phyloP scores from a whole-genome alignment of 1,140 invertebrate species.

The Medauroidea extradentata region DNA sequence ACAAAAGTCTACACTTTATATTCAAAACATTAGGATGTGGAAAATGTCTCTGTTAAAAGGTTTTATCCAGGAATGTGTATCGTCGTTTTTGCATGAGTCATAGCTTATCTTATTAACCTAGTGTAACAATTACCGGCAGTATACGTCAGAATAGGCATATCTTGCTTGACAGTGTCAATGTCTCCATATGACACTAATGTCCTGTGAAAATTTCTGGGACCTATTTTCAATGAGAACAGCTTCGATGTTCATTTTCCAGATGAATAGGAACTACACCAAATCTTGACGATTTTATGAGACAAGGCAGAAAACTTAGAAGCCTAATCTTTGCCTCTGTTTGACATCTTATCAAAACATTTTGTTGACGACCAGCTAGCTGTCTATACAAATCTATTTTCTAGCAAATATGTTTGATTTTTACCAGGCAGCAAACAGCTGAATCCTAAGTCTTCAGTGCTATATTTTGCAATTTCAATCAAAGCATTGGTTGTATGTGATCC shows the following conservation, averaged over 20 bases:
- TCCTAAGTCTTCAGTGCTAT: background rate
- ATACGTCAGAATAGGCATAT: background rate
- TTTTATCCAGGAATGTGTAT: background rate
- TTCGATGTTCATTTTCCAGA: background rate
- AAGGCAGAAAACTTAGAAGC: background rate
- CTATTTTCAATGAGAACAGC: background rate
- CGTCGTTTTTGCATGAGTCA: background rate
- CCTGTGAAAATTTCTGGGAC: no score
- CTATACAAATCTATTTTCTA: constrained; percentile 2
- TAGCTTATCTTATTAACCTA: background rate
- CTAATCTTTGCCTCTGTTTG: background rate
- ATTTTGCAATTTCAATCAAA: background rate
- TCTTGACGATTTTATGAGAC: background rate
- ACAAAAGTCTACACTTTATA: background rate
- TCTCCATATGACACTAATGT: background rate
- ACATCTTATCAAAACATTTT: background rate
- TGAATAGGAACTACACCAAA: background rate
- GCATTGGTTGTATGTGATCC: background rate
- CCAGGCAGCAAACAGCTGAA: background rate
- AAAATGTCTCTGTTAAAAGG: no score
- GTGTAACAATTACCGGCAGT: background rate
- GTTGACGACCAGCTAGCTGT: background rate
- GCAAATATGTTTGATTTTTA: background rate
- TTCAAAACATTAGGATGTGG: background rate
- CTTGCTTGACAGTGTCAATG: background rate